These are phyloP conservation scores for Noctilio leporinus DNA, from an alignment of 2,113 vertebrate species.

Conservation along the genomic window DNA sequence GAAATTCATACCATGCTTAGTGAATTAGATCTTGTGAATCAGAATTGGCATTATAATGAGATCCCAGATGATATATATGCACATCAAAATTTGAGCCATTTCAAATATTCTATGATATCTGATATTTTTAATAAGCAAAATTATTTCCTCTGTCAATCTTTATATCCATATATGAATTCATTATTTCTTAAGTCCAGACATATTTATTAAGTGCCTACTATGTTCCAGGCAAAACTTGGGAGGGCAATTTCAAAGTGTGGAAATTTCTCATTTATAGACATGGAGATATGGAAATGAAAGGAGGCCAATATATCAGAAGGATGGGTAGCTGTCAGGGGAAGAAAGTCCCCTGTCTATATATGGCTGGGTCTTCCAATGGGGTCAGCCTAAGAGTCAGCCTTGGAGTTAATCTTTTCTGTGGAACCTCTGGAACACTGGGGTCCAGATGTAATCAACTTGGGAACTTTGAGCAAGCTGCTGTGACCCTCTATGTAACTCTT, in stretches of 20 bases:
- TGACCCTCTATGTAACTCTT: too few species aligned
- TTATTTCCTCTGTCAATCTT: neutral
- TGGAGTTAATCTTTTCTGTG: too few species aligned
- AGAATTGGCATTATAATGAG: neutral
- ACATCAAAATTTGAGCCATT: neutral
- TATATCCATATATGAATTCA: neutral
- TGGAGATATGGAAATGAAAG: neutral
- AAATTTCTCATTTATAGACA: neutral
- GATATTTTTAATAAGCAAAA: neutral
- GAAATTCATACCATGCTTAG: neutral
- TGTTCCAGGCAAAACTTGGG: neutral
- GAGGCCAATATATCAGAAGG: neutral
- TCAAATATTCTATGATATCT: neutral
- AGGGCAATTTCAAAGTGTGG: neutral
- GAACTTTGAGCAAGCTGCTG: too few species aligned
- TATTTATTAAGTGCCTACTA: neutral
- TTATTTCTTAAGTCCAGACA: neutral
- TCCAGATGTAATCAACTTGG: too few species aligned
- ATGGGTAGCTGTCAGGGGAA: too few species aligned
- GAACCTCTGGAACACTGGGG: too few species aligned
- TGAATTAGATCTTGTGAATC: neutral
- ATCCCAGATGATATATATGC: neutral
- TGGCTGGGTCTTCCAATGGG: too few species aligned
- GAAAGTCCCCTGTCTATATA: too few species aligned
- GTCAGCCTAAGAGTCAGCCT: too few species aligned